A percentile compares a stretch with the other conserved stretches of the same genome.
phyloP scores from a whole-genome alignment of 2,113 vertebrate genomes.

The Triplophysa dalaica region DNA sequence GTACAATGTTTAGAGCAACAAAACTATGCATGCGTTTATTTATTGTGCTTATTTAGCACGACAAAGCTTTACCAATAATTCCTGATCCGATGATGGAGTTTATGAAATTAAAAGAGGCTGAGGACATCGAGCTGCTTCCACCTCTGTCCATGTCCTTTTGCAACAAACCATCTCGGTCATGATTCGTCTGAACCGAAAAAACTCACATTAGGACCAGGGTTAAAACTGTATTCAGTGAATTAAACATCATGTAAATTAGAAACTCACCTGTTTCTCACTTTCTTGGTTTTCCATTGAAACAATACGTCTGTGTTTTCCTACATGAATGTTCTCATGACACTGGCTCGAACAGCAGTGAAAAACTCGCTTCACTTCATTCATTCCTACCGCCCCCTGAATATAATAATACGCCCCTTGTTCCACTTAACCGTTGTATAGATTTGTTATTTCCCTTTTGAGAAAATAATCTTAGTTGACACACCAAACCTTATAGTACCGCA shows the following conservation, averaged over 20 bases:
- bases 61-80: constrained; percentile 79
- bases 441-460: background rate
- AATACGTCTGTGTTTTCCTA: background rate
- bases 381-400: background rate
- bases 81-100: constrained; percentile 95
- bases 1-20: background rate
- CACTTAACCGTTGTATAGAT: background rate
- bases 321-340: background rate
- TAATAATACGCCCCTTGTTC: background rate
- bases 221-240: background rate
- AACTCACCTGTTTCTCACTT: constrained; percentile 10
- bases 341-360: background rate
- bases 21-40: no score
- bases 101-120: constrained; percentile 90
- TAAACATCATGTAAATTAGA: background rate
- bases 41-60: background rate
- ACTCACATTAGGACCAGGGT: background rate
- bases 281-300: constrained; percentile 14
- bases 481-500: background rate
- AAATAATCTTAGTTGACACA: background rate
- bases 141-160: constrained; percentile 55
- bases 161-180: constrained; percentile 76
- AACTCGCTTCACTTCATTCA: constrained; percentile 5
- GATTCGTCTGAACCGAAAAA: constrained; percentile 53
- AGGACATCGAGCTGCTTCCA: constrained; percentile 69